These are phyloP conservation scores for Platanista minor DNA, from an alignment of 2,113 vertebrate genomes.

Conservation along the genomic window DNA sequence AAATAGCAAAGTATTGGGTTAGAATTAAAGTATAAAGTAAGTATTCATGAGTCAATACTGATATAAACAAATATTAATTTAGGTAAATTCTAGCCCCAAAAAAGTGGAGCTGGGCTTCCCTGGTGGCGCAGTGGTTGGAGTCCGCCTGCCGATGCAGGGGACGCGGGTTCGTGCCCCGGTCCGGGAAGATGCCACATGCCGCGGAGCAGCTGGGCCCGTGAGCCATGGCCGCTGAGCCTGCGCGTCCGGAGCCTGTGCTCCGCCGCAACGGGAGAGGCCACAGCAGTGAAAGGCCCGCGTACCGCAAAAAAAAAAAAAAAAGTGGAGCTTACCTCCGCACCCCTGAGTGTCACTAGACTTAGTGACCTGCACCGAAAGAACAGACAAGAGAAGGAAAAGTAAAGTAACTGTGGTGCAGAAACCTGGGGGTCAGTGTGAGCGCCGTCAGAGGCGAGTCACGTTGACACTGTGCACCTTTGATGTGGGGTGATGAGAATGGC, in stretches of 20 bases:
- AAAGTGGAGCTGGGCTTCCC: neutral
- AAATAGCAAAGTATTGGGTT: neutral
- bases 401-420: neutral
- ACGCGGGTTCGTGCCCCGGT: too few species aligned
- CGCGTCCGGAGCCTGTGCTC: too few species aligned
- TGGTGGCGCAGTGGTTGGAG: too few species aligned
- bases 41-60: neutral
- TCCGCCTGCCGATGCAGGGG: too few species aligned
- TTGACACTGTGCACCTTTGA: neutral
- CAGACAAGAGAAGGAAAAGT: neutral
- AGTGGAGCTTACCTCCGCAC: neutral
- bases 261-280: too few species aligned
- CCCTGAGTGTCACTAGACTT: neutral
- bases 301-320: too few species aligned
- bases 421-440: neutral
- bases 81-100: neutral
- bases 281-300: too few species aligned
- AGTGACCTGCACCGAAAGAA: neutral
- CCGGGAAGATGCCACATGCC: too few species aligned
- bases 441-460: fast-evolving
- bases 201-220: too few species aligned
- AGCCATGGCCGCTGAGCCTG: too few species aligned
- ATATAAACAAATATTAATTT: neutral
- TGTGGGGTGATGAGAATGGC: neutral
- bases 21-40: neutral